Percentiles rank a stretch among this genome's conserved stretches.
Evolutionary conservation across 2,113 vertebrate species (phyloP).

Genomic region (Odontesthes bonariensis): DNA sequence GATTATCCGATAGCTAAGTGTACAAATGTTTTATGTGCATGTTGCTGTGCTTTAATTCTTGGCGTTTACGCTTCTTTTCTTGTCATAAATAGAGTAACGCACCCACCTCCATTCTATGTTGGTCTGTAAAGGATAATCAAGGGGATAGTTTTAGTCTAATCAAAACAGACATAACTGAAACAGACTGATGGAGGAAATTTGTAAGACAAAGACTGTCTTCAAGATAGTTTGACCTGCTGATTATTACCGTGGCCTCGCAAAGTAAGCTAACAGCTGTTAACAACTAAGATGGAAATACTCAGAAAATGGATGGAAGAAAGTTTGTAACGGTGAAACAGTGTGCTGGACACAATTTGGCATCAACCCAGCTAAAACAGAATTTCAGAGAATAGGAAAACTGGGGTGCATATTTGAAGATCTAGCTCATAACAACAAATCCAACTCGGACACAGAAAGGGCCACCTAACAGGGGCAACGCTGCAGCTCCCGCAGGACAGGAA

Average conservation of each 20-base stretch:
- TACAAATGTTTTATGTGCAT: background rate
- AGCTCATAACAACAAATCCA: slow-evolving; percentile 19
- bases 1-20: background rate
- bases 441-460: background rate
- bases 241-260: background rate
- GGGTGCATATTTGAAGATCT: background rate
- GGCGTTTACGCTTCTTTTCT: background rate
- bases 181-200: slow-evolving; percentile 15
- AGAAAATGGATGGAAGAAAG: background rate
- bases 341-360: background rate
- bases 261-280: background rate
- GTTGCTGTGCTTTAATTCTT: background rate
- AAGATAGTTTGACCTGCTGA: slow-evolving; percentile 10
- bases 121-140: slow-evolving; percentile 20
- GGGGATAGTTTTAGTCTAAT: slow-evolving; percentile 22
- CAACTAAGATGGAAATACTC: background rate
- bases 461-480: background rate
- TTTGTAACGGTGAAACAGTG: background rate
- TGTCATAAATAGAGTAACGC: background rate
- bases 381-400: background rate
- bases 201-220: background rate
- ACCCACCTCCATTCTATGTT: background rate
- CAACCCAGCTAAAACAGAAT: background rate
- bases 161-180: slow-evolving; percentile 14
- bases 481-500: slow-evolving; percentile 4